Base-by-base conservation (phyloP, 2,888 invertebrate species). In the Trachelus stipa region DNA sequence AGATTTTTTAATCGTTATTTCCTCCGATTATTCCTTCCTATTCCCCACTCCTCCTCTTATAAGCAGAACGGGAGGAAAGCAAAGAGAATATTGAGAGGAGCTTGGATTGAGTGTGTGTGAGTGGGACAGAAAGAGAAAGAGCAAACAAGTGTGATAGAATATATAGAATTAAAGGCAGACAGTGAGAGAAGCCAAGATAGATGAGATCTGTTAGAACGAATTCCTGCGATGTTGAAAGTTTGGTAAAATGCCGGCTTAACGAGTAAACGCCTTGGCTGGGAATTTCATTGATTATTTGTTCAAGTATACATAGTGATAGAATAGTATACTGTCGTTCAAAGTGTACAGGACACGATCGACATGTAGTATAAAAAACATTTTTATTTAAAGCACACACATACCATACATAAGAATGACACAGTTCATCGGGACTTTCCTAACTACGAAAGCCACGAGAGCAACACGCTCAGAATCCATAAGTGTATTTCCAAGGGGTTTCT, bases 1-100 rank as follows among this genome's bases (percentile, higher is more conserved):
- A 35, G 77, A 74, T 80, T 82, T 79, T 81, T 83, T 74, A 34
- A 30, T 35, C 74, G 34, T 33, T 74, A 74, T 74, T 74, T 74
- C 15, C 74, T 33, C n/a, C 74, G 23, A 74, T 74, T 74, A 74
- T 34, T 74, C 2, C 6, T 34, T 35, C 23, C 74, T 23, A n/a
- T n/a, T 34, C 4, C 74, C 1, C 35, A 1, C 35, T 3, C 4
- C 35, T 31, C 23, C 2, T 23, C 2, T 73, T 69, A 68, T 68
- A 77, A 77, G 73, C 68, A 73, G 69, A 69, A n/a, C 74, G 1
- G 69, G 69, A 68, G 75, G 71, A 73, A 74, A 71, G 74, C 76
- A 40, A 31, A 74, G 33, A 15, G 31, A 40, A 11, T 56, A 56
- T 56, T 56, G 56, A 56, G 56, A 23, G 9, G 2, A 23, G 23